A percentile compares a stretch with the other conserved stretches of the same genome.
phyloP scores from a whole-genome alignment of 2,113 vertebrate genomes.

The Paedocypris sp. region DNA sequence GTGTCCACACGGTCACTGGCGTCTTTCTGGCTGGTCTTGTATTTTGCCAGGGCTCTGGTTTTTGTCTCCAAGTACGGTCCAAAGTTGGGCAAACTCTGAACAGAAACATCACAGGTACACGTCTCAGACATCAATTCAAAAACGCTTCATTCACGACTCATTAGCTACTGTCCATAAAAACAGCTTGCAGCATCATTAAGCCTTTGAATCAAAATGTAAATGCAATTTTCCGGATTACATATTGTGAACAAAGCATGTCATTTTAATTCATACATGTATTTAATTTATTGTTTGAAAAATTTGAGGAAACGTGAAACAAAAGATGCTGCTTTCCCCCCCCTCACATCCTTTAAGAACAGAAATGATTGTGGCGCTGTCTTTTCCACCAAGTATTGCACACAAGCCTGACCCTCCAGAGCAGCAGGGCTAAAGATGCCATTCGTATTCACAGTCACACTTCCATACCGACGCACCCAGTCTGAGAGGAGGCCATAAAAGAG shows the following conservation, averaged over 20 bases:
- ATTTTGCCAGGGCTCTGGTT: constrained; percentile 65
- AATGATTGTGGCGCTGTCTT: constrained; percentile 19
- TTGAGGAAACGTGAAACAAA: neutral
- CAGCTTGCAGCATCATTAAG: neutral
- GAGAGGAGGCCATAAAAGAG: constrained; percentile 35
- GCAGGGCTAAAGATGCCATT: constrained; percentile 30
- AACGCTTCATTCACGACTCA: neutral
- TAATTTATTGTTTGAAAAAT: neutral
- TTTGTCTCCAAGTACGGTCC: constrained; percentile 75
- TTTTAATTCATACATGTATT: neutral
- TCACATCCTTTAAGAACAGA: constrained; percentile 30
- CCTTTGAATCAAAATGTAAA: too few relatives aligned
- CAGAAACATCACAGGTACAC: neutral
- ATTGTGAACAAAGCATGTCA: too few relatives aligned
- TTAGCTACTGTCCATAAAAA: neutral
- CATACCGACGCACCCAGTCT: constrained; percentile 29
- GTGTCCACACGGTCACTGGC: too few relatives aligned
- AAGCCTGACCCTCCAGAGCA: constrained; percentile 26
- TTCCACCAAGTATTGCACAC: constrained; percentile 24
- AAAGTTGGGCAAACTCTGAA: constrained; percentile 75
- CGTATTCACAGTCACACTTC: constrained; percentile 40
- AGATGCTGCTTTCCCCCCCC: constrained; percentile 17
- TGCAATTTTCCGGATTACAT: too few relatives aligned
- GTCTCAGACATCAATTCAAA: neutral
- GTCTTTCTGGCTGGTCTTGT: constrained; percentile 59